Evolutionary conservation across 2,888 invertebrate genomes (phyloP), one percentile per base, ranked within the genome.

Genomic region (Anthophora plumipes): DNA sequence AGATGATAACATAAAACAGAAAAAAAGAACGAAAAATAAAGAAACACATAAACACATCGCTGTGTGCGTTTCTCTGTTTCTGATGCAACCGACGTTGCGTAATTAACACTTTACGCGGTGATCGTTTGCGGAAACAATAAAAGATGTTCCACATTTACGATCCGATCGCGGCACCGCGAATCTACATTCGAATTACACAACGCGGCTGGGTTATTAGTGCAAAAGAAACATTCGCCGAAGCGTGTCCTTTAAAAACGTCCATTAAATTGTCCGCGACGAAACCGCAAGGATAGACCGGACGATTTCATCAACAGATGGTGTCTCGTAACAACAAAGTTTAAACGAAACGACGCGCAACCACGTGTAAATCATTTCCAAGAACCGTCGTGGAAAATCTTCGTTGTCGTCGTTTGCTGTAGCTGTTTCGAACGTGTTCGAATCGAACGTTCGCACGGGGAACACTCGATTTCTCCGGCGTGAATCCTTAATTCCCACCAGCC

Each of bases 401-500:
- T 9, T 17, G 7, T 20, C 41, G 9, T 8, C 25, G 11, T 41
- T n/a, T n/a, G n/a, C n/a, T n/a, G n/a, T n/a, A n/a, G n/a, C n/a
- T n/a, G n/a, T n/a, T n/a, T n/a, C 54, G 66, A 60, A 17, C 8
- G 14, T 43, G 20, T 20, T 14, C 20, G 22, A 55, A 67, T 72
- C 72, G 72, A 54, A 48, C 41, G n/a, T 25, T 12, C 57, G 39
- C 52, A 31, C 17, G 31, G 57, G 12, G 50, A 43, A 69, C 73
- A 68, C 73, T 54, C 54, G 63, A 70, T 63, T 68, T 68, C 50
- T 41, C 66, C 76, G 20, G 12, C 60, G 69, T 71, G 80, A 85
- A 87, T 89, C 86, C 85, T 87, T 89, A 88, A 89, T 90, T 88
- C 87, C 85, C 85, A 66, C 82, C 79, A 81, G 82, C 68, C 81